Percentiles rank a stretch among this genome's conserved stretches.
phyloP scores from a whole-genome alignment of 2,113 vertebrate genomes.

The Pygoscelis antarcticus region DNA sequence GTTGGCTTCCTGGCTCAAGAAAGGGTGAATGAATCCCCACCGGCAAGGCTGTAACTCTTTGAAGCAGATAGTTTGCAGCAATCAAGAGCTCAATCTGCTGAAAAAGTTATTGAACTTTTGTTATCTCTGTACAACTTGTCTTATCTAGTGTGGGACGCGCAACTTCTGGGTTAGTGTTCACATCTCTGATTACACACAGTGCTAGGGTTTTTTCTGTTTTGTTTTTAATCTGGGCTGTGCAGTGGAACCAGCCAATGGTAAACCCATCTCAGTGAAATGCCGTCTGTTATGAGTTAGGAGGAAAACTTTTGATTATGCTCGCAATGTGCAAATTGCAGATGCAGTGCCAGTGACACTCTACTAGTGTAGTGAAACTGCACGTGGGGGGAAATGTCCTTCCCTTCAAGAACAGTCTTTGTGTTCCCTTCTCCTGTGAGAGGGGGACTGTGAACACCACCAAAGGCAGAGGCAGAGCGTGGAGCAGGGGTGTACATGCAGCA shows the following conservation, averaged over 20 bases:
- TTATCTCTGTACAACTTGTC: background rate
- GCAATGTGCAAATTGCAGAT: background rate
- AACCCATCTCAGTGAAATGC: background rate
- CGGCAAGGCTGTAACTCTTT: background rate
- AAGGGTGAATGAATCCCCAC: background rate
- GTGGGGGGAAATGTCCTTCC: background rate
- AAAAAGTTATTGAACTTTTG: slow-evolving; percentile 42
- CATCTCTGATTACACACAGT: background rate
- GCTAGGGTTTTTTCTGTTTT: background rate
- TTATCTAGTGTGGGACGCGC: background rate
- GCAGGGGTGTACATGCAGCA: background rate
- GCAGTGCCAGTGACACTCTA: background rate
- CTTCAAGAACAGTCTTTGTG: background rate
- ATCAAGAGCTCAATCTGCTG: slow-evolving; percentile 42
- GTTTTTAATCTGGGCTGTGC: background rate
- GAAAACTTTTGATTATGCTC: background rate
- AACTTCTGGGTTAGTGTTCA: background rate
- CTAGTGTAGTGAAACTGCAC: background rate
- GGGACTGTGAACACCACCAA: background rate
- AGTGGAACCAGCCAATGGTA: background rate
- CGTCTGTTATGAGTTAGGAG: background rate
- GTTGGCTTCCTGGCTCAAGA: background rate
- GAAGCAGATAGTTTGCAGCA: slow-evolving; percentile 4
- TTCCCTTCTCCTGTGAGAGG: background rate
- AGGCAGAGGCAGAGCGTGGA: background rate